These are phyloP conservation scores for Dascillus cervinus DNA, from an alignment of 2,888 invertebrate genomes.

Conservation along the genomic window DNA sequence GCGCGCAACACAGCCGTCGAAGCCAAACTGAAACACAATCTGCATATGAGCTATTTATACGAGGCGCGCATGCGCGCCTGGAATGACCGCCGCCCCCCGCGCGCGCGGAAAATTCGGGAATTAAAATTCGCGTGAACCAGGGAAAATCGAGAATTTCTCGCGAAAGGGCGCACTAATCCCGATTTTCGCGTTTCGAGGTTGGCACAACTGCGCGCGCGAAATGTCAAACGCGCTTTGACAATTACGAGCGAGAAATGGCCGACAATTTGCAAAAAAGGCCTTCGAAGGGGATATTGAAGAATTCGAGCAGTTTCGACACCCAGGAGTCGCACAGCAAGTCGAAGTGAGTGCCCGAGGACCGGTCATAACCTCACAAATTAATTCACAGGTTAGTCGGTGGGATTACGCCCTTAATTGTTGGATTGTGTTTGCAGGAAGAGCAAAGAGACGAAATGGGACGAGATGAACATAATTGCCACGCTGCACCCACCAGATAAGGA, in stretches of 20 bases:
- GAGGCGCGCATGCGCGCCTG: conserved; percentile 16
- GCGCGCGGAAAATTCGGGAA: no score
- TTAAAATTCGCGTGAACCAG: neutral
- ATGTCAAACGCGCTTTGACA: no score
- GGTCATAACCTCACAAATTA: neutral
- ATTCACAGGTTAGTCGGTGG: neutral
- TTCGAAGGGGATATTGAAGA: conserved; percentile 85
- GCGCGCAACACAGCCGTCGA: no score
- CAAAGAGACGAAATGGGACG: conserved; percentile 84
- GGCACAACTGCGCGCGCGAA: neutral
- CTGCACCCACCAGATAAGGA: conserved; percentile 97
- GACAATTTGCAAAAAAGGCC: conserved; percentile 78
- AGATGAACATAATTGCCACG: conserved; percentile 97
- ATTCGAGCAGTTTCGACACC: conserved; percentile 84
- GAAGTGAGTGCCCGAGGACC: conserved; percentile 15
- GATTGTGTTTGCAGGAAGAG: conserved; percentile 25
- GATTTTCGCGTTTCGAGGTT: neutral
- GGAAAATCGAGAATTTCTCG: conserved; percentile 1
- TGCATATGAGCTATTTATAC: conserved; percentile 15
- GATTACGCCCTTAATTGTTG: neutral
- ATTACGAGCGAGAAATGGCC: conserved; percentile 58
- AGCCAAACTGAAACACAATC: conserved; percentile 24
- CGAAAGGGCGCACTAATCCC: conserved; percentile 1
- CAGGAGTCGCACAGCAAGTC: conserved; percentile 34
- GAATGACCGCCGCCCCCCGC: no score